A percentile compares a stretch with the other conserved stretches of the same genome.
Evolutionary conservation across 92 coral and sea anemone species (phyloP).

Genomic region (Porites lobata): DNA sequence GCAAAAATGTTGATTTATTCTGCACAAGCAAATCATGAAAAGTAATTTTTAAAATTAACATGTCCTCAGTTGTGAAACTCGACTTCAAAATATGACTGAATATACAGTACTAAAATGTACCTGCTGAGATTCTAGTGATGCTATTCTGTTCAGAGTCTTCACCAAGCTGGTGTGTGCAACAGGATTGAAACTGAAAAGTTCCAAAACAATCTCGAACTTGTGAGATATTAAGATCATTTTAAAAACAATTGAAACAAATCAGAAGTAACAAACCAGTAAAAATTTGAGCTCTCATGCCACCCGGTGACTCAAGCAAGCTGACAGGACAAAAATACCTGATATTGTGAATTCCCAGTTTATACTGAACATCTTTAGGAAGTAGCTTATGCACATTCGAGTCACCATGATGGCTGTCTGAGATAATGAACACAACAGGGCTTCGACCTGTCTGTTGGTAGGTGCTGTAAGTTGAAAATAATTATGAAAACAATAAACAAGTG

Average conservation of each 20-base stretch:
- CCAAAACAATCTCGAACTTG: background rate
- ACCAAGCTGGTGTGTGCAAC: constrained; percentile 94
- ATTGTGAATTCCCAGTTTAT: constrained; percentile 69
- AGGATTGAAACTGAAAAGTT: constrained; percentile 86
- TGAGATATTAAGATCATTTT: background rate
- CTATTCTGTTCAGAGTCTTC: constrained; percentile 83
- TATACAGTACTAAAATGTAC: constrained; percentile 26
- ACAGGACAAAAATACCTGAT: constrained; percentile 69
- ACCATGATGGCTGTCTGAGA: constrained; percentile 93
- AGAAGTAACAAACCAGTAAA: no score
- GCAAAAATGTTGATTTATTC: constrained; percentile 57
- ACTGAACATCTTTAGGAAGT: constrained; percentile 83
- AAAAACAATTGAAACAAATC: background rate
- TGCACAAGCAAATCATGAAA: constrained; percentile 7
- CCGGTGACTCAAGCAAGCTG: no score
- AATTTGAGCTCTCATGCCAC: no score
- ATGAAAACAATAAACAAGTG: background rate
- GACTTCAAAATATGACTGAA: no score
- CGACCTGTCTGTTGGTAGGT: constrained; percentile 81
- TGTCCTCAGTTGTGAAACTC: no score
- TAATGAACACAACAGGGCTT: constrained; percentile 90
- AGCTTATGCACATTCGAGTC: constrained; percentile 90
- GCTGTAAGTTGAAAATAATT: constrained; percentile 42
- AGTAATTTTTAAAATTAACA: background rate
- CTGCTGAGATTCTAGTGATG: constrained; percentile 81